A percentile compares a stretch with the other conserved stretches of the same genome.
phyloP scores from a whole-genome alignment of 2,797 vertebrate species.

The Protosalanx chinensis region DNA sequence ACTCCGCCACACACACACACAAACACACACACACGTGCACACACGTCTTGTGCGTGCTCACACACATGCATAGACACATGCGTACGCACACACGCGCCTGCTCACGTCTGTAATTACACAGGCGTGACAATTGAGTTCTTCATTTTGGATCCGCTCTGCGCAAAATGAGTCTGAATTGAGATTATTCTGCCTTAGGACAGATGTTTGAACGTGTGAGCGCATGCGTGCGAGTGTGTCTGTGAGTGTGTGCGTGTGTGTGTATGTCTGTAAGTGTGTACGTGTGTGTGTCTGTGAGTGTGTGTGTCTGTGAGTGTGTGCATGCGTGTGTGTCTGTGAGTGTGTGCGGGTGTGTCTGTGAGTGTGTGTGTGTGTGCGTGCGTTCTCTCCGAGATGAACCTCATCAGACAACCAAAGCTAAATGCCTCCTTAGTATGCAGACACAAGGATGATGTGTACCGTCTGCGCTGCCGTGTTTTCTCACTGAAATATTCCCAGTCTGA shows the following conservation, averaged over 20 bases:
- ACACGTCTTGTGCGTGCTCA: not conserved
- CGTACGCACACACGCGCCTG: not conserved
- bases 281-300: not conserved
- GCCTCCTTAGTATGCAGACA: conserved; percentile 18
- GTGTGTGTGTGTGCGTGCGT: not conserved
- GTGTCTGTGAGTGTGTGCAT: not conserved
- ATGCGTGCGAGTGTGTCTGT: not conserved
- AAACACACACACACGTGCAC: conserved; percentile 6
- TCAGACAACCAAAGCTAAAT: conserved; percentile 10
- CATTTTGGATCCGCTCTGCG: not conserved
- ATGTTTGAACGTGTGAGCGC: no score
- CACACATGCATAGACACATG: conserved; percentile 2
- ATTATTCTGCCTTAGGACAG: no score
- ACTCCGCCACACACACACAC: not conserved
- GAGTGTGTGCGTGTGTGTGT: not conserved
- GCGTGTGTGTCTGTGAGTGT: conserved; percentile 5
- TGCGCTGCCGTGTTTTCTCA: not conserved
- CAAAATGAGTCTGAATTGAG: not conserved
- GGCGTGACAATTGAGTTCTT: not conserved
- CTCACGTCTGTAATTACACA: not conserved
- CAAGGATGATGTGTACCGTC: not conserved
- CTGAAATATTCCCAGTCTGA: not conserved
- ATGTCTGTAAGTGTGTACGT: not conserved
- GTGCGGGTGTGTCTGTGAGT: not conserved
- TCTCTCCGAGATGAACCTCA: not conserved